These are phyloP conservation scores for Trichacis sp. DNA, from an alignment of 2,888 invertebrate species.

Conservation along the genomic window DNA sequence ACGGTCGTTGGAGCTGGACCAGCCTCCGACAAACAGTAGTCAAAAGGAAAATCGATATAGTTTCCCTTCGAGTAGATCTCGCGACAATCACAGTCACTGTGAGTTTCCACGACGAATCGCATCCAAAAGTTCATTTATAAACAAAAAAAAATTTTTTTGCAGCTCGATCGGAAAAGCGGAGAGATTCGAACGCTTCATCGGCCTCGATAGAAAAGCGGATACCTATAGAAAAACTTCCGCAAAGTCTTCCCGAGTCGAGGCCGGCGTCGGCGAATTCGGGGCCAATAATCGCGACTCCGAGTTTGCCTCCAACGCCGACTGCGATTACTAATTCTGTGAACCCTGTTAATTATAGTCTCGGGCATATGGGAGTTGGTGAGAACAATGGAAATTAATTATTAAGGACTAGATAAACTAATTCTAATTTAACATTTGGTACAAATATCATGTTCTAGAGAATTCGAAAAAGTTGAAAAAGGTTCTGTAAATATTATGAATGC, in stretches of 20 bases:
- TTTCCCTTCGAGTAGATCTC: slow-evolving; percentile 66
- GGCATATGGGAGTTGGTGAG: slow-evolving; percentile 84
- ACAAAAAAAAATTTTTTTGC: slow-evolving; percentile 26
- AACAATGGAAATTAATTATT: no score
- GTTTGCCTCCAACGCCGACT: slow-evolving; percentile 58
- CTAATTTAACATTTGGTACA: no score
- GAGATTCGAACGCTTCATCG: slow-evolving; percentile 77
- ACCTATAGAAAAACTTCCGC: slow-evolving; percentile 64
- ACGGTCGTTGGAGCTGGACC: slow-evolving; percentile 92
- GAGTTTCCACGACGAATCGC: no score
- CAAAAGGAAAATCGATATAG: slow-evolving; percentile 86
- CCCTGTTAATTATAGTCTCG: slow-evolving; percentile 77
- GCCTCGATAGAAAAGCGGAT: slow-evolving; percentile 71
- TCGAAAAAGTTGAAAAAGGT: no score
- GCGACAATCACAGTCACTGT: slow-evolving; percentile 67
- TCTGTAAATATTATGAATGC: no score
- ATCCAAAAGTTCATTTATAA: neutral
- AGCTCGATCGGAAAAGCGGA: slow-evolving; percentile 80
- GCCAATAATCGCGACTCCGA: slow-evolving; percentile 57
- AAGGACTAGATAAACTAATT: no score
- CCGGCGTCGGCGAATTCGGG: slow-evolving; percentile 65
- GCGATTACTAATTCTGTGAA: slow-evolving; percentile 63
- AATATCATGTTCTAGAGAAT: no score
- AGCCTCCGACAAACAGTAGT: slow-evolving; percentile 75
- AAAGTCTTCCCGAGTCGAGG: slow-evolving; percentile 62